Evolutionary conservation across 2,113 vertebrate species (phyloP).

Genomic region (Illadopsis cleaveri): DNA sequence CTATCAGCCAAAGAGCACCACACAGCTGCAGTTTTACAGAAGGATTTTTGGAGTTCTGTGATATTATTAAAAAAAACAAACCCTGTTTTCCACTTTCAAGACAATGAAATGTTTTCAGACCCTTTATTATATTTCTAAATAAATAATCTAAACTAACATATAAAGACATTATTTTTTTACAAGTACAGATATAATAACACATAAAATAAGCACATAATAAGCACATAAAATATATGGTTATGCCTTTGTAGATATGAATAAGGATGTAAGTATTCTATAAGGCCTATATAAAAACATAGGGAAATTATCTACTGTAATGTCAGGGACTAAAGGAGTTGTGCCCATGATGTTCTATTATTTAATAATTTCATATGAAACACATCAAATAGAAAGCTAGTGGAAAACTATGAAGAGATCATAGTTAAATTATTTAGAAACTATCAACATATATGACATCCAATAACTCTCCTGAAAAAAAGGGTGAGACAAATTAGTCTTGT

Average conservation of each 20-base stretch:
- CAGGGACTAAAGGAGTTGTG: not conserved
- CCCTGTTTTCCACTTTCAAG: not conserved
- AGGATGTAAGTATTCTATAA: not conserved
- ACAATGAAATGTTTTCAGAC: not conserved
- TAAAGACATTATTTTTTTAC: not conserved
- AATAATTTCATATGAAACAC: not conserved
- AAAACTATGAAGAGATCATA: not conserved
- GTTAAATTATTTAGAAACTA: not conserved
- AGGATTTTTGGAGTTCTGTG: not conserved
- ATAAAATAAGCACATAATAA: too few relatives aligned
- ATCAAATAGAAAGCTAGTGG: not conserved
- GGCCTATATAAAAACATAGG: not conserved
- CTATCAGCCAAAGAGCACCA: constrained; percentile 5
- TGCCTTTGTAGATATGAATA: not conserved
- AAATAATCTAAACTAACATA: not conserved
- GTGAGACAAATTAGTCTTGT: not conserved
- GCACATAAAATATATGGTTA: not conserved
- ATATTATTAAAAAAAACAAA: not conserved
- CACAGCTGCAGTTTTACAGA: constrained; percentile 17
- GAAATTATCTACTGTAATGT: not conserved
- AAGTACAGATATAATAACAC: not conserved
- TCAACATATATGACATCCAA: not conserved
- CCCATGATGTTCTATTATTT: not conserved
- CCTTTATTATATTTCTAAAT: not conserved
- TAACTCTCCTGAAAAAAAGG: not conserved